A percentile compares a stretch with the other conserved stretches of the same genome.
Conservation (phyloP, 2,113 vertebrate genomes). For the Chionis minor region DNA sequence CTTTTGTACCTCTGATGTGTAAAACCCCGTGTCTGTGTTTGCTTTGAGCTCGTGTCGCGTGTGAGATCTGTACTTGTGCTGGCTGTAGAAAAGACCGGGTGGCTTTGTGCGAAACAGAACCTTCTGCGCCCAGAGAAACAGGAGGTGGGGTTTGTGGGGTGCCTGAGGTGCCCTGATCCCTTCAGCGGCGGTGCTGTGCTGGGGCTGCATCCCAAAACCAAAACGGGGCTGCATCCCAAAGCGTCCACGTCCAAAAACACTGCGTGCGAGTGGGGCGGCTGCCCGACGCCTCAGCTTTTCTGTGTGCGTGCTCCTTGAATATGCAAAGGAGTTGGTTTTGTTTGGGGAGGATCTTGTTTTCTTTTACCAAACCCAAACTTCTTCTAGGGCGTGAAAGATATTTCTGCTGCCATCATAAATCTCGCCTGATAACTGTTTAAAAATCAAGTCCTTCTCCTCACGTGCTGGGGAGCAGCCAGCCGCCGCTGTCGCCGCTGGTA, state of each 20-base stretch:
- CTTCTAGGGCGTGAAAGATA: accelerated
- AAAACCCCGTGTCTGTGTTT: neutral
- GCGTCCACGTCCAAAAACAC: neutral
- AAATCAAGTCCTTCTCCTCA: neutral
- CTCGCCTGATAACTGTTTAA: neutral
- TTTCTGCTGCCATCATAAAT: accelerated
- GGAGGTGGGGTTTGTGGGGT: neutral
- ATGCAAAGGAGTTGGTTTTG: neutral
- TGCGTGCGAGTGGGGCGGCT: neutral
- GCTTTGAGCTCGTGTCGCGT: accelerated
- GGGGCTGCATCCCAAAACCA: neutral
- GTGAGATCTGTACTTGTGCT: neutral
- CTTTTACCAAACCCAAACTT: neutral
- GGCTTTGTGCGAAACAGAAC: neutral
- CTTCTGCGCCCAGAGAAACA: neutral
- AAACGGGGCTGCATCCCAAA: neutral
- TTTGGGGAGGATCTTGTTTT: neutral
- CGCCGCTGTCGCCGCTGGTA: accelerated
- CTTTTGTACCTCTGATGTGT: neutral
- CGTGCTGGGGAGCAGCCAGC: neutral
- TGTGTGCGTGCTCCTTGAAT: neutral
- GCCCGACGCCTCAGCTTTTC: neutral
- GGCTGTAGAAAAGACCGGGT: accelerated
- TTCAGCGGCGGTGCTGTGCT: neutral
- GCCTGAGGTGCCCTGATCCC: neutral